A percentile compares a stretch with the other conserved stretches of the same genome.
phyloP scores from a whole-genome alignment of 1,140 invertebrate species.

The Lanistes nyassanus region DNA sequence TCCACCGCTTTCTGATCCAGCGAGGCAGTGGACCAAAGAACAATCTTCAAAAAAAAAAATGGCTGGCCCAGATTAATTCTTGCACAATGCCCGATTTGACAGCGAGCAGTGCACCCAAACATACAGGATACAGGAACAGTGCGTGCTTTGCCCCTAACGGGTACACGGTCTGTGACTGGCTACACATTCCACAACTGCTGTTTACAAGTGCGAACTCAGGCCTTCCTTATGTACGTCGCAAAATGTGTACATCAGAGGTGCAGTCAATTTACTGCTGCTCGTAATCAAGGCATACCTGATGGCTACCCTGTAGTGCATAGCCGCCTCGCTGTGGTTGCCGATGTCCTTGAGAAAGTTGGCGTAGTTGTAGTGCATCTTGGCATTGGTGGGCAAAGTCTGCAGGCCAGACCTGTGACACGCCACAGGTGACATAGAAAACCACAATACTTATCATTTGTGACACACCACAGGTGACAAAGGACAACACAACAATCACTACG shows the following conservation, averaged over 20 bases:
- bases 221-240: not conserved
- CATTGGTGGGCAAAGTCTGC: slow-evolving; percentile 82
- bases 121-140: no score
- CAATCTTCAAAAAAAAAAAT: no score
- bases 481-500: no score
- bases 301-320: slow-evolving; percentile 82
- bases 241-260: not conserved
- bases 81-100: no score
- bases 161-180: not conserved
- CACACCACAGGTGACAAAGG: no score
- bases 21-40: no score
- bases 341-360: slow-evolving; percentile 86
- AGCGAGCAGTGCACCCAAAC: no score
- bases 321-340: slow-evolving; percentile 75
- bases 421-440: slow-evolving; percentile 7
- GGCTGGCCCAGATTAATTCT: no score
- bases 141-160: no score
- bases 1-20: no score
- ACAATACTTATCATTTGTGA: no score
- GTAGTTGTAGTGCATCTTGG: slow-evolving; percentile 92
- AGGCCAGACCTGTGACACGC: slow-evolving; percentile 77
- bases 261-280: not conserved
- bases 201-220: not conserved
- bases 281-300: slow-evolving; percentile 73
- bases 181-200: not conserved